These are phyloP conservation scores for Crossaster papposus DNA, from an alignment of 53 echinoderm and acorn worm species.

Conservation along the genomic window DNA sequence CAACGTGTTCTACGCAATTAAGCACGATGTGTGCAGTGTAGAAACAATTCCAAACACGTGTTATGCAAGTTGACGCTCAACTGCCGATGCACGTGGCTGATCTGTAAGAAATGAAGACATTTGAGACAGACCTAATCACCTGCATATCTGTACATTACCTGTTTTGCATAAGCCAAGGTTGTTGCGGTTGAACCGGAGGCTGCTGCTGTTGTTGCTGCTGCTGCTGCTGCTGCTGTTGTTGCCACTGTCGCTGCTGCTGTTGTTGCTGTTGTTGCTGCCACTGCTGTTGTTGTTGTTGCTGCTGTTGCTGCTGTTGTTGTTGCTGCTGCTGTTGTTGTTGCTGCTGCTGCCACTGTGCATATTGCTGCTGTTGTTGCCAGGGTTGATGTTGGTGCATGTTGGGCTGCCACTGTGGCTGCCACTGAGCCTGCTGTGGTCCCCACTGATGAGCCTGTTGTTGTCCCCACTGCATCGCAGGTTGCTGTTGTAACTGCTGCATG, in stretches of 20 bases:
- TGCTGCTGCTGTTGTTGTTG: constrained; percentile 29
- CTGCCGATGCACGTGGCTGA: too few relatives aligned
- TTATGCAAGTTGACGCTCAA: too few relatives aligned
- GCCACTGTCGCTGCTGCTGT: constrained; percentile 44
- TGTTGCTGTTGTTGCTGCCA: too few relatives aligned
- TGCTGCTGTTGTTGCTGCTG: constrained; percentile 48
- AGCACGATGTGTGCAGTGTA: too few relatives aligned
- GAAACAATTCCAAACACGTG: too few relatives aligned
- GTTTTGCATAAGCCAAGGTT: constrained; percentile 73
- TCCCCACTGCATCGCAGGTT: constrained; percentile 9
- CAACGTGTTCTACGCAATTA: too few relatives aligned
- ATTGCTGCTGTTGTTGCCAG: constrained; percentile 37
- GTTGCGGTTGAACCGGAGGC: constrained; percentile 57
- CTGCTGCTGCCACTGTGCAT: constrained; percentile 49
- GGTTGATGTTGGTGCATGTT: neutral
- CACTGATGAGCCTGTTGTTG: neutral
- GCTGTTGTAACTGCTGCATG: constrained; percentile 2
- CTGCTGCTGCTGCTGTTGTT: constrained; percentile 26
- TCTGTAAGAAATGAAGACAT: too few relatives aligned
- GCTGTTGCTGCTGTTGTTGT: constrained; percentile 9
- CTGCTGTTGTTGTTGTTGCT: constrained; percentile 50
- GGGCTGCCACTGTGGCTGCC: neutral
- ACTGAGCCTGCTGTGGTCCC: constrained; percentile 6
- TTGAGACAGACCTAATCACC: neutral
- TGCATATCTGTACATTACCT: constrained; percentile 38